These are phyloP conservation scores for Ectobius pallidus DNA, from an alignment of 2,888 invertebrate genomes.

Conservation along the genomic window DNA sequence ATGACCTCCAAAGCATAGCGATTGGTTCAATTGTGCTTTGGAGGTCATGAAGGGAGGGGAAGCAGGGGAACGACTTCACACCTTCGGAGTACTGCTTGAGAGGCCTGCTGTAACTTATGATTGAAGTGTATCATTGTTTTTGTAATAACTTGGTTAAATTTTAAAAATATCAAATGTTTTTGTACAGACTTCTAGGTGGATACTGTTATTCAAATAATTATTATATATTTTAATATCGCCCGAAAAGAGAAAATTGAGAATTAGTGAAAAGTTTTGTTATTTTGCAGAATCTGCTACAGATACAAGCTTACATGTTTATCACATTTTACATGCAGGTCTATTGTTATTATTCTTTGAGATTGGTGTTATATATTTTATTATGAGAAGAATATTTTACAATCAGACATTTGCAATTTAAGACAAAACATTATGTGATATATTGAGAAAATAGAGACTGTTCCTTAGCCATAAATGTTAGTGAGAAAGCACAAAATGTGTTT, in stretches of 20 bases:
- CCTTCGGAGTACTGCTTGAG: too few species aligned
- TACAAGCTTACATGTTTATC: neutral
- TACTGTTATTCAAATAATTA: neutral
- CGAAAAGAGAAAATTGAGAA: neutral
- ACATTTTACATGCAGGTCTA: neutral
- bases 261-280: neutral
- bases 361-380: too few species aligned
- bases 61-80: too few species aligned
- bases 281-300: neutral
- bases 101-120: too few species aligned
- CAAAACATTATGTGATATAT: neutral
- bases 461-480: neutral
- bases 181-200: neutral
- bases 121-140: neutral
- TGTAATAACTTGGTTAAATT: neutral
- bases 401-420: neutral
- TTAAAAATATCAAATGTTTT: neutral
- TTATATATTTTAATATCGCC: neutral
- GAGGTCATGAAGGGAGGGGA: too few species aligned
- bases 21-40: too few species aligned
- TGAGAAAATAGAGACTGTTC: neutral
- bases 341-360: too few species aligned
- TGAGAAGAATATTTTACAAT: neutral
- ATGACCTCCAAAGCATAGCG: too few species aligned
- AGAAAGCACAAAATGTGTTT: neutral